These are phyloP conservation scores for Hystrix brachyura DNA, from an alignment of 2,113 vertebrate genomes.

Conservation along the genomic window DNA sequence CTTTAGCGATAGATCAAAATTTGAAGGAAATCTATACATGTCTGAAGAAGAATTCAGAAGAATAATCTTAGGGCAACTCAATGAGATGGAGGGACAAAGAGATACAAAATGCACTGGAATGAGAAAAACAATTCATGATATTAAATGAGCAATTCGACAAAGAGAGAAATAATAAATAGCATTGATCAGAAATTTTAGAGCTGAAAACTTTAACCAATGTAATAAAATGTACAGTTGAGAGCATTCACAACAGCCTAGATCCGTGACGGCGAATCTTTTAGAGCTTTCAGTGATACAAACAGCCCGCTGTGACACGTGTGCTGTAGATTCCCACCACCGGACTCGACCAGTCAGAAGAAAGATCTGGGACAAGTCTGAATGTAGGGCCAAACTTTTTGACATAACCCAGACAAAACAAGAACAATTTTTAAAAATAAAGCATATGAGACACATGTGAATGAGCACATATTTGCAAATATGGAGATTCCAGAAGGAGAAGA, in stretches of 20 bases:
- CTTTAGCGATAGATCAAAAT: not conserved
- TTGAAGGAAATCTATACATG: not conserved
- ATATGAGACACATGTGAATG: not conserved
- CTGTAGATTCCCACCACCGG: not conserved
- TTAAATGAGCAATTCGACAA: not conserved
- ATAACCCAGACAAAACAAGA: not conserved
- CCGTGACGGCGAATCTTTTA: not conserved
- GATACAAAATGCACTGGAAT: not conserved
- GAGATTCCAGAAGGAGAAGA: not conserved
- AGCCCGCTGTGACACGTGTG: not conserved
- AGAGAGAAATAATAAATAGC: not conserved
- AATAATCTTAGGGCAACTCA: not conserved
- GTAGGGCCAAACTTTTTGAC: not conserved
- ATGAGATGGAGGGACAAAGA: not conserved
- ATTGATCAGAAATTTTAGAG: not conserved
- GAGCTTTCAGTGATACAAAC: not conserved
- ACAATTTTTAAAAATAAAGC: not conserved
- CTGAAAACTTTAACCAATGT: not conserved
- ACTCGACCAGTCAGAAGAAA: not conserved
- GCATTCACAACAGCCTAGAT: not conserved
- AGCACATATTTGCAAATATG: not conserved
- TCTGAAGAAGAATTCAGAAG: not conserved
- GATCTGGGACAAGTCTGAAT: not conserved
- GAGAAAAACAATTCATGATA: not conserved
- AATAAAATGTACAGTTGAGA: not conserved